Percentiles rank a stretch among this genome's conserved stretches.
Evolutionary conservation across 2,888 invertebrate genomes (phyloP).

Genomic region (Xylota sylvarum): DNA sequence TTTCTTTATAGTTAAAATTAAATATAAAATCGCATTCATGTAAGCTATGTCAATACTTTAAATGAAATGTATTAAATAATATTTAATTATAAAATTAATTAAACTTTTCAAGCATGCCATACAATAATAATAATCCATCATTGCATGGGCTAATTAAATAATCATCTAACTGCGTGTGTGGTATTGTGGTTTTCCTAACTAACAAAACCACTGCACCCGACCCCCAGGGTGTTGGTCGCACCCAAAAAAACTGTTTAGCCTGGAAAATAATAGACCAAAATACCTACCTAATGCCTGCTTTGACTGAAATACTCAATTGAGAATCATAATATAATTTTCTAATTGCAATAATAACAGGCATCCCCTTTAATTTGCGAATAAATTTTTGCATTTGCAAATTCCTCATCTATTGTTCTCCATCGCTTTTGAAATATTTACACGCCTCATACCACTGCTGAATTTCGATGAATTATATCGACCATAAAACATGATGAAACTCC

Average conservation of each 20-base stretch:
- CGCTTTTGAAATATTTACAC: slow-evolving; percentile 16
- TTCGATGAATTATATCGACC: neutral
- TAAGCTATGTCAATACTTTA: slow-evolving; percentile 7
- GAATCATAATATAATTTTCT: slow-evolving; percentile 1
- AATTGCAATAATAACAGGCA: slow-evolving; percentile 41
- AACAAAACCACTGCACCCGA: slow-evolving; percentile 17
- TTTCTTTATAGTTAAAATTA: slow-evolving; percentile 1
- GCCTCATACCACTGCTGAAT: neutral
- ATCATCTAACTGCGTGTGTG: slow-evolving; percentile 6
- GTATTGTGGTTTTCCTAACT: slow-evolving; percentile 5
- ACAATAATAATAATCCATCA: neutral
- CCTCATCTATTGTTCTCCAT: slow-evolving; percentile 11
- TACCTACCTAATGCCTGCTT: neutral
- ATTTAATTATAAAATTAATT: neutral
- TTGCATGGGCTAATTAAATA: slow-evolving; percentile 15
- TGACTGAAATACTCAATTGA: neutral
- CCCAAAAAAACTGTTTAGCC: neutral
- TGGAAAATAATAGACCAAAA: slow-evolving; percentile 6
- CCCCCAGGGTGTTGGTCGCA: neutral
- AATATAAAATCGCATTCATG: neutral
- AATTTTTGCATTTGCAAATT: slow-evolving; percentile 2
- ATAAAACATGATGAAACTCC: neutral
- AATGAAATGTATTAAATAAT: neutral
- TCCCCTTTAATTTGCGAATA: slow-evolving; percentile 5
- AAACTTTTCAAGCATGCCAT: too few relatives aligned